Evolutionary conservation across 2,888 invertebrate genomes (phyloP).

Genomic region (Amphiduros pacificus): DNA sequence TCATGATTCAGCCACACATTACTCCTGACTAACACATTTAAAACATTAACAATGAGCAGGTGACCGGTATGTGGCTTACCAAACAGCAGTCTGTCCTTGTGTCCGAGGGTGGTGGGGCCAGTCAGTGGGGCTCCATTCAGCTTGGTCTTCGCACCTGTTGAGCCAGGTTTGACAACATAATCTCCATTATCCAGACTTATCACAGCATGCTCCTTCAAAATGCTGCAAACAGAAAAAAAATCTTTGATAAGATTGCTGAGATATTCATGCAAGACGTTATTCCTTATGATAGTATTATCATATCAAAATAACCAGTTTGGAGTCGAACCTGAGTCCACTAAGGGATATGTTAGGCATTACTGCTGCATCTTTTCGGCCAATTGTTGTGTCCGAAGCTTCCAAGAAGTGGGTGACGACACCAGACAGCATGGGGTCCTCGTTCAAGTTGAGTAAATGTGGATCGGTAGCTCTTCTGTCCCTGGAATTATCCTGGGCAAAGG

Average conservation of each 20-base stretch:
- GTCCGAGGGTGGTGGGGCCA: constrained; percentile 43
- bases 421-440: constrained; percentile 60
- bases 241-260: neutral
- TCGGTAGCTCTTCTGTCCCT: constrained; percentile 31
- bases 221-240: constrained; percentile 54
- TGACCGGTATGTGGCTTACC: constrained; percentile 41
- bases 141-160: constrained; percentile 53
- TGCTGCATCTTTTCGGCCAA: constrained; percentile 56
- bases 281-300: no score
- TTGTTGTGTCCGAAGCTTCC: constrained; percentile 41
- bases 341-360: constrained; percentile 49
- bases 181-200: constrained; percentile 37
- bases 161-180: constrained; percentile 47
- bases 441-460: constrained; percentile 56
- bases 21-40: neutral
- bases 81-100: constrained; percentile 59
- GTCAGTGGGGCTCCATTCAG: constrained; percentile 58
- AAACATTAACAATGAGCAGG: neutral
- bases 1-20: no score
- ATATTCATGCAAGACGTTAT: neutral
- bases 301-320: no score
- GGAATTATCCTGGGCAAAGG: constrained; percentile 13
- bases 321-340: constrained; percentile 53
- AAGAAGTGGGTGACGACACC: constrained; percentile 56
- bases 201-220: constrained; percentile 54